These are phyloP conservation scores for Acrobasis repandana DNA, from an alignment of 2,888 invertebrate species.

Conservation along the genomic window DNA sequence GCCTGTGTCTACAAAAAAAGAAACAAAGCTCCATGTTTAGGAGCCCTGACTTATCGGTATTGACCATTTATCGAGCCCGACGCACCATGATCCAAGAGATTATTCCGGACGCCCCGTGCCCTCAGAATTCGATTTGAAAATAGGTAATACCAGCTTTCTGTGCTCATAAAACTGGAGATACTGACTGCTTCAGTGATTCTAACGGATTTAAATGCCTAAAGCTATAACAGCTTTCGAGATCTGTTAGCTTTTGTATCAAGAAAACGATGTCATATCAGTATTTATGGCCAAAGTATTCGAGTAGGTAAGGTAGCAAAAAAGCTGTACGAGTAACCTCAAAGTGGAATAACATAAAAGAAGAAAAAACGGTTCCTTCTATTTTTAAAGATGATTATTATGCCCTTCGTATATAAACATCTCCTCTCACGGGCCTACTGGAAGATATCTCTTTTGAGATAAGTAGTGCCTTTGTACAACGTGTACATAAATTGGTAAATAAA, in stretches of 20 bases:
- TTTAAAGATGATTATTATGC: too few relatives aligned
- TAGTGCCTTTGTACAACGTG: too few relatives aligned
- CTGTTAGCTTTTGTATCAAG: not conserved
- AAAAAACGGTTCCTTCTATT: too few relatives aligned
- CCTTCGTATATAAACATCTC: too few relatives aligned
- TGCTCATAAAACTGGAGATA: constrained; percentile 18
- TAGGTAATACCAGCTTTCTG: constrained; percentile 37
- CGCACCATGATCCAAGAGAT: constrained; percentile 60
- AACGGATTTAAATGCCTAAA: constrained; percentile 27
- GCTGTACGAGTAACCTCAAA: too few relatives aligned
- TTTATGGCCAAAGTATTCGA: too few relatives aligned
- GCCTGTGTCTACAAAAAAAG: not conserved
- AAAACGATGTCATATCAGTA: not conserved
- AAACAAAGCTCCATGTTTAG: constrained; percentile 35
- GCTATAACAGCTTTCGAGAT: constrained; percentile 25
- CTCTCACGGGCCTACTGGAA: too few relatives aligned
- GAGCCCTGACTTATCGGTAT: constrained; percentile 48
- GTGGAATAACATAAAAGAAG: too few relatives aligned
- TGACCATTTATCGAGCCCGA: constrained; percentile 41
- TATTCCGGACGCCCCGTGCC: constrained; percentile 44
- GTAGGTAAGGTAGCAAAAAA: too few relatives aligned
- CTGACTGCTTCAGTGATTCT: constrained; percentile 16
- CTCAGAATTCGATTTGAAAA: constrained; percentile 50
- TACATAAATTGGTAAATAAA: too few relatives aligned
- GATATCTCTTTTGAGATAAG: too few relatives aligned